phyloP scores from a whole-genome alignment of 2,888 invertebrate genomes.

The Pimpla rufipes region DNA sequence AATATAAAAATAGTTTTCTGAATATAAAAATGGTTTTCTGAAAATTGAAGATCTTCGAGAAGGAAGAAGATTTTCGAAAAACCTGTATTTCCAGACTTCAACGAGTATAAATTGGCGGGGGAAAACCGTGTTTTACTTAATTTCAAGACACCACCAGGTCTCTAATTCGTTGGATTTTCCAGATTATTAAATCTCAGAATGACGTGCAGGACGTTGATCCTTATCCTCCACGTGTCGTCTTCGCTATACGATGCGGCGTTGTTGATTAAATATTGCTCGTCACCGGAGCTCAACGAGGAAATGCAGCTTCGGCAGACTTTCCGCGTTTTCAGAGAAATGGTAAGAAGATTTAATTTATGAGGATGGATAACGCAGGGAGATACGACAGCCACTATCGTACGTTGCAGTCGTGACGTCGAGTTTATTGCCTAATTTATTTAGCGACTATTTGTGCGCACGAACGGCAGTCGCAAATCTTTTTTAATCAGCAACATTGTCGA shows the following conservation, averaged over 20 bases:
- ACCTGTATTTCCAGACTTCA: no score
- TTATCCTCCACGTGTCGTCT: not conserved
- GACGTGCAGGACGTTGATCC: no score
- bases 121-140: no score
- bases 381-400: not conserved
- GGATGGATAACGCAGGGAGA: not conserved
- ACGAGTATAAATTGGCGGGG: no score
- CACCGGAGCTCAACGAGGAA: not conserved
- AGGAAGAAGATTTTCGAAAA: not conserved
- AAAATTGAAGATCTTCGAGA: not conserved
- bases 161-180: conserved; percentile 23
- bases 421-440: conserved; percentile 6
- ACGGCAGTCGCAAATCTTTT: not conserved
- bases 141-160: no score
- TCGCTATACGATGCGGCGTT: not conserved
- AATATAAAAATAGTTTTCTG: no score
- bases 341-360: conserved; percentile 27
- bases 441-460: not conserved
- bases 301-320: not conserved
- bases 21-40: no score
- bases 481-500: conserved; percentile 42
- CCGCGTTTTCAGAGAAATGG: conserved; percentile 7
- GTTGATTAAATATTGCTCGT: not conserved
- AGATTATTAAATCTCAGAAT: not conserved
- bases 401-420: not conserved